Base-by-base conservation (phyloP, 2,888 invertebrate species). In the Auanema sp. region DNA sequence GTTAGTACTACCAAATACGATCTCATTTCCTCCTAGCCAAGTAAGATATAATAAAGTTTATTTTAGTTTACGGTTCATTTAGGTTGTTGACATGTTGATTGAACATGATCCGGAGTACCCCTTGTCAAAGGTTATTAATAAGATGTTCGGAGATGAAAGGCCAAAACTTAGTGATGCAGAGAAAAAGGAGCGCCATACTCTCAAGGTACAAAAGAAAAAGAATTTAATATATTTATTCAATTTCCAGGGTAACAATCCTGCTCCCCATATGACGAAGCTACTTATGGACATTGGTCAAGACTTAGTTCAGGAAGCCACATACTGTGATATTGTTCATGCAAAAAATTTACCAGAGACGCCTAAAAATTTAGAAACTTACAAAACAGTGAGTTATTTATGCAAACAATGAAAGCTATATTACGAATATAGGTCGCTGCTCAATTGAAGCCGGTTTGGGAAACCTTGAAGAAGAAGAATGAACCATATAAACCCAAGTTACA, bases 261-360 rank as follows among this genome's bases (percentile, higher is more conserved):
- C 78, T 3, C 82, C 82, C 8, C 65, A 75, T 53, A 81, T 82
- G 82, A 80, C 82, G 3, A 74, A 77, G 50, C 23, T 80, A 42
- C 61, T 83, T 49, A 64, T 77, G 58, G 79, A 81, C 16, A 81
- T 82, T 44, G 82, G 82, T 3, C 80, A 79, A 60, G 82, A 82
- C 59, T 67, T 82, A 25, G 80, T 81, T 0, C 81, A 83, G 57
- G 82, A 82, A 53, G 64, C 77, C 23, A 83, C 82, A 12, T 82
- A 82, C 65, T 77, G 70, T 47, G 82, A 82, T 64, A 83, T 82
- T 64, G 82, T 81, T 3, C 77, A 81, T 60, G 80, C 80, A 0
- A 68, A 75, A 16, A 82, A 82, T 71, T 59, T 82, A 18, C 82
- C 82, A 8, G 82, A 82, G 58, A 66, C 72, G 24, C 82, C 82